Conservation (phyloP, 2,113 vertebrate species). For the Bubo scandiacus region DNA sequence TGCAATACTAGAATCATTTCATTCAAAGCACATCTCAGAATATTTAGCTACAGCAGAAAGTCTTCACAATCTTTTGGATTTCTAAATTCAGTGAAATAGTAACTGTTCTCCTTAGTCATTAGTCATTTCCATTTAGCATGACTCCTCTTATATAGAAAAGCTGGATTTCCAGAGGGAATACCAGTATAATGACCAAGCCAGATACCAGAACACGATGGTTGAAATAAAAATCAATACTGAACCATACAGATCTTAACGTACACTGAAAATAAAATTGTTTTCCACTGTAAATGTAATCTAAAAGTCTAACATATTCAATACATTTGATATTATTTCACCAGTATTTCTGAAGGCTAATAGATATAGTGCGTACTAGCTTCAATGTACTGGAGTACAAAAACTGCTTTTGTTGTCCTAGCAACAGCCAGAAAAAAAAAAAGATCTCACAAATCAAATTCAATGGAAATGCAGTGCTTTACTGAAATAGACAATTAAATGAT, state of each 20-base stretch:
- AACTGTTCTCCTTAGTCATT: background rate
- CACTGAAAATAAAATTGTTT: slow-evolving; percentile 67
- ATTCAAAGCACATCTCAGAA: background rate
- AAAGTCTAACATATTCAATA: slow-evolving; percentile 74
- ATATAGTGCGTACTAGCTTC: slow-evolving; percentile 22
- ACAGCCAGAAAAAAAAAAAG: slow-evolving; percentile 60
- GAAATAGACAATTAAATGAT: slow-evolving; percentile 52
- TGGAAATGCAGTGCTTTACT: slow-evolving; percentile 50
- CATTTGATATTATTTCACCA: slow-evolving; percentile 71
- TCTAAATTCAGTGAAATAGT: slow-evolving; percentile 2
- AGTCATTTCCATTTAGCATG: slow-evolving; percentile 17
- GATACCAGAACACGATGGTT: background rate
- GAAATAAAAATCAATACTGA: slow-evolving; percentile 67
- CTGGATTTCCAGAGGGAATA: slow-evolving; percentile 15
- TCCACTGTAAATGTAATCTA: slow-evolving; percentile 71
- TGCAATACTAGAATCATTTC: background rate
- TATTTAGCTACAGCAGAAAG: background rate
- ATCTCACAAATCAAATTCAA: slow-evolving; percentile 59
- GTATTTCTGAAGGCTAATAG: slow-evolving; percentile 71
- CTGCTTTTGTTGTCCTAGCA: slow-evolving; percentile 75
- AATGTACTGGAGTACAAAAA: background rate
- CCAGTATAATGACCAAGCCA: background rate
- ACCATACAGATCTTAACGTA: slow-evolving; percentile 41
- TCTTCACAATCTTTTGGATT: background rate
- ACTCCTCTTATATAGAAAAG: background rate